Evolutionary conservation across 2,888 invertebrate species (phyloP), one percentile per base, ranked within the genome.

Genomic region (Charanyca ferruginea): DNA sequence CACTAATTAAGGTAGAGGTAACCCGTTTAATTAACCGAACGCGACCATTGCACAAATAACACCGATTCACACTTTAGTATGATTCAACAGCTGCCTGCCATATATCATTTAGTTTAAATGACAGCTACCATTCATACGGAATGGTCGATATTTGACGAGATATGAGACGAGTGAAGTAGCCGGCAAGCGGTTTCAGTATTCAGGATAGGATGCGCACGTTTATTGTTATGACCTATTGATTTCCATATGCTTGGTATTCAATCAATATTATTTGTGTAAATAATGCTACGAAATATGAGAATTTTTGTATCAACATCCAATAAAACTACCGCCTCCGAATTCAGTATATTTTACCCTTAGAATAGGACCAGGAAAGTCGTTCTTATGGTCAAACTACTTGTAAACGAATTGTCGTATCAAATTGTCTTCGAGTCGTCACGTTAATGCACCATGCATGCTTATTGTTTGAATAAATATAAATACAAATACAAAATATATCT

Each of bases 41-140:
- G 38, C 48, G 49, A 41, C 41, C n/a, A 25, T 63, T 63, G 66
- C 54, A 66, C 66, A 68, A 77, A 77, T 65, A 71, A 63, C 61
- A 58, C 47, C 59, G 35, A 51, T 59, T 66, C 62, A 72, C 64
- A 66, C 60, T 57, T 58, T 11, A 32, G 54, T 45, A 61, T 70
- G 60, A 78, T 74, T 78, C 67, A 68, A 67, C 42, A 42, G 32
- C 23, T 20, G 23, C 58, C 52, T 62, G 45, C n/a, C n/a, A 54
- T 58, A 73, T 62, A 55, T 65, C 32, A 47, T 32, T 41, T 47
- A 53, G 35, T 59, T 42, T 16, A 38, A 16, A 45, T 57, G 66
- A 57, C 45, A 57, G 60, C 59, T 44, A 48, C 45, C 28, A 57
- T 20, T 61, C 23, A 42, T 49, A 32, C 44, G 45, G 25, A 51